Evolutionary conservation across 92 coral and sea anemone genomes (phyloP).

Genomic region (Heliopora coerulea): DNA sequence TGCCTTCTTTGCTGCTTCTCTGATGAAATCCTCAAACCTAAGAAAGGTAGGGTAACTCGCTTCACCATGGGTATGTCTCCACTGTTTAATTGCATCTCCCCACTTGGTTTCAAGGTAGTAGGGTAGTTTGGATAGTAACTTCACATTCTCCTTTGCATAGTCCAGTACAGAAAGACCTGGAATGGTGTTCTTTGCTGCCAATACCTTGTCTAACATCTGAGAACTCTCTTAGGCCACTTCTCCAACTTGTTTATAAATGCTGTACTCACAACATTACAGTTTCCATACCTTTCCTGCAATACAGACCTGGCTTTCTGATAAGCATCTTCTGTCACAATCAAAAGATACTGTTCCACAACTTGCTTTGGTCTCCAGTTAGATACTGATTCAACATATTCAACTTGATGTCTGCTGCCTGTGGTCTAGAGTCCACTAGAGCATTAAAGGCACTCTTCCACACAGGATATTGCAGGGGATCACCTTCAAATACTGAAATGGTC

Average conservation of each 20-base stretch:
- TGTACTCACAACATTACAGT: constrained; percentile 57
- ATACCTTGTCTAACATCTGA: constrained; percentile 48
- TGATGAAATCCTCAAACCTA: constrained; percentile 55
- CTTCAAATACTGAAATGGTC: constrained; percentile 54
- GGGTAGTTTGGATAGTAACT: constrained; percentile 60
- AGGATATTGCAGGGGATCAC: constrained; percentile 49
- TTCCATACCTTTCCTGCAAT: constrained; percentile 52
- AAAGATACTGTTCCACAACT: constrained; percentile 54
- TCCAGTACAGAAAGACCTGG: constrained; percentile 52
- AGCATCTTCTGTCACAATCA: constrained; percentile 46
- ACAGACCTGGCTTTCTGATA: constrained; percentile 53
- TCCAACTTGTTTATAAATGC: constrained; percentile 56
- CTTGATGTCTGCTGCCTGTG: constrained; percentile 29
- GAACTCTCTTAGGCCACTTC: constrained; percentile 61
- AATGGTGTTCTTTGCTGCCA: constrained; percentile 46
- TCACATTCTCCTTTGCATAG: constrained; percentile 63
- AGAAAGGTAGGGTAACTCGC: constrained; percentile 48
- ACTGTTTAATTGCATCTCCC: background rate
- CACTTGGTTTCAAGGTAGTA: constrained; percentile 3
- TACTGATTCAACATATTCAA: constrained; percentile 49
- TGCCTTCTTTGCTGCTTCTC: constrained; percentile 56
- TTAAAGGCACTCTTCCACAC: constrained; percentile 58
- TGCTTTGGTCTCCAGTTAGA: constrained; percentile 60
- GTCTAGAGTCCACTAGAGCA: constrained; percentile 51
- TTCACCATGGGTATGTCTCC: background rate